These are phyloP conservation scores for Crossocerus cetratus DNA, from an alignment of 2,888 invertebrate genomes.

Conservation along the genomic window DNA sequence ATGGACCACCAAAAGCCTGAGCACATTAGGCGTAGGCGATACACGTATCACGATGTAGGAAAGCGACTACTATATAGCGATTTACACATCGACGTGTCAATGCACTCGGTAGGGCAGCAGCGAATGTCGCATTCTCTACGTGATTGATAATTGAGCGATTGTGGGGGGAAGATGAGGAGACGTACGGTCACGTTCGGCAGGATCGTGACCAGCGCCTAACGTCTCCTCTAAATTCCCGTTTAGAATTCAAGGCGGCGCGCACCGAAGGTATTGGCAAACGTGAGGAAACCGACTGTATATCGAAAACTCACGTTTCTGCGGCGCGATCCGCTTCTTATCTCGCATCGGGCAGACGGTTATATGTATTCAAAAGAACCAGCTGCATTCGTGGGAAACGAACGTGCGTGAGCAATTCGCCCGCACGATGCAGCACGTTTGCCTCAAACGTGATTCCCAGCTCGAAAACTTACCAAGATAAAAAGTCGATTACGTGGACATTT, in stretches of 20 bases:
- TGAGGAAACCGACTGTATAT: slow-evolving; percentile 8
- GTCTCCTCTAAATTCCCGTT: neutral
- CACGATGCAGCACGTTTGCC: slow-evolving; percentile 50
- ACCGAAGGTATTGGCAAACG: slow-evolving; percentile 6
- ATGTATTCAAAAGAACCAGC: slow-evolving; percentile 23
- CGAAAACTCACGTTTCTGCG: slow-evolving; percentile 16
- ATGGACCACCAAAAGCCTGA: neutral
- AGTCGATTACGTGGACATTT: slow-evolving; percentile 47
- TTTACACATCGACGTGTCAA: slow-evolving; percentile 16
- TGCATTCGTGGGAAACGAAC: slow-evolving; percentile 26
- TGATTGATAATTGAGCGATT: slow-evolving; percentile 35
- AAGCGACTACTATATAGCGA: neutral
- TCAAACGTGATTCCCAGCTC: slow-evolving; percentile 58
- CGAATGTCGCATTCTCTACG: slow-evolving; percentile 5
- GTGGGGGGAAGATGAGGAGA: slow-evolving; percentile 1
- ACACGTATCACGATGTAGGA: too few relatives aligned
- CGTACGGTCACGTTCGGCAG: slow-evolving; percentile 2
- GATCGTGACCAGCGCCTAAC: neutral
- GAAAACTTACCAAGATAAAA: slow-evolving; percentile 48
- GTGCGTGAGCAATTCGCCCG: slow-evolving; percentile 12
- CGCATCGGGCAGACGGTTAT: slow-evolving; percentile 10
- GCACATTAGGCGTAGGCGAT: neutral
- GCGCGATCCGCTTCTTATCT: slow-evolving; percentile 19
- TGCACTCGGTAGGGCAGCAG: slow-evolving; percentile 7
- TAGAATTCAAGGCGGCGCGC: neutral